Evolutionary conservation across 2,797 vertebrate species (phyloP), one percentile per base, ranked within the genome.

Genomic region (Bryconaethiops microstoma): DNA sequence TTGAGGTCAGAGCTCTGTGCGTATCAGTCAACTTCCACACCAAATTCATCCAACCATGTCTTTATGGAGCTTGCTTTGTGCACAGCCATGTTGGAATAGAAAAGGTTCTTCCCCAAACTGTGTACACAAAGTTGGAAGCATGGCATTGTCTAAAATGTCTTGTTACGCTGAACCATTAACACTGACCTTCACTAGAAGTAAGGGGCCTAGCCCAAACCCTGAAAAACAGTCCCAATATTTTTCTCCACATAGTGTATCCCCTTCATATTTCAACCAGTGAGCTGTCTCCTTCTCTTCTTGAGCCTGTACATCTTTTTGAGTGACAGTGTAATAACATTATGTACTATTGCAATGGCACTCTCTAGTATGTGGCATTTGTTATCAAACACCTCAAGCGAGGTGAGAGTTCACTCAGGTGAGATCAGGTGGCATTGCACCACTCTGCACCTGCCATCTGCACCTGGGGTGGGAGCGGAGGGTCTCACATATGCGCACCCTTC

Each of bases 381-480:
- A 69, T 50, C 42, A 60, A 60, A 83, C 68, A 86, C 64, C 50
- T 63, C n/a, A 67, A 64, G n/a, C 0, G 13, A 67, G 52, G 54
- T 54, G 40, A 59, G 60, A 81, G 67, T 78, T 85, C 55, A 81
- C 10, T 42, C 23, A 85, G 77, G 62, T 79, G 77, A 77, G 55
- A 70, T 55, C 69, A 74, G 45, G 48, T 74, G 63, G 59, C 69
- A 74, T 78, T 45, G 64, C 39, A 68, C 72, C 79, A 62, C 67
- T 42, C 68, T 52, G 63, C 55, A 81, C 73, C 68, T 83, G 76
- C 72, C 67, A 45, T 79, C 62, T 81, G 62, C 73, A 79, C n/a
- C 75, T 25, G 59, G 17, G 17, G 19, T 29, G 0, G n/a, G 29
- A 21, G 45, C 48, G 29, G 63, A 80, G 40, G 9, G 77, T 80